Conservation (phyloP, 1,140 invertebrate species). For the Drosophila ogumai region DNA sequence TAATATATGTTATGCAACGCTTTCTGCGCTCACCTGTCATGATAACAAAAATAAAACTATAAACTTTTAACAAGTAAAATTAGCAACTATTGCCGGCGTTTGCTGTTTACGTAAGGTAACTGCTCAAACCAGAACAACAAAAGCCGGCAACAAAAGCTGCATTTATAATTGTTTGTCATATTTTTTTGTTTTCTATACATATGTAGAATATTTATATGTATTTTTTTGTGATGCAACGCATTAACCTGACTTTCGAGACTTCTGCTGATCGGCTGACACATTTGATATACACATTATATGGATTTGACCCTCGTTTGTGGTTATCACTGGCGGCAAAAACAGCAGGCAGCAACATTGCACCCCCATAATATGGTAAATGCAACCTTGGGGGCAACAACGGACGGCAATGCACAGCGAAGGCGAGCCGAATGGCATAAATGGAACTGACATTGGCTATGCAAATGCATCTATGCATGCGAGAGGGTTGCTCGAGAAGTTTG, state of each 20-base stretch:
- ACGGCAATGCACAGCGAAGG: conserved; percentile 57
- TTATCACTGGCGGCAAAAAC: conserved; percentile 32
- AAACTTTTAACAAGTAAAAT: conserved; percentile 50
- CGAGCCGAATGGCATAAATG: conserved; percentile 62
- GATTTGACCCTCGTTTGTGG: conserved; percentile 32
- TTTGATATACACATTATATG: conserved; percentile 15
- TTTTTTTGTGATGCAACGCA: conserved; percentile 28
- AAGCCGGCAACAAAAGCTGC: conserved; percentile 17
- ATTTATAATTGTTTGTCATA: conserved; percentile 50
- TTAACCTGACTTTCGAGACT: conserved; percentile 4
- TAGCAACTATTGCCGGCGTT: conserved; percentile 54
- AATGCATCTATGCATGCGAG: conserved; percentile 61
- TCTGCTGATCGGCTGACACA: not conserved
- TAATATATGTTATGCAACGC: conserved; percentile 29
- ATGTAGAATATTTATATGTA: not conserved
- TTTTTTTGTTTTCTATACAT: conserved; percentile 3
- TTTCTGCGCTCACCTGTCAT: conserved; percentile 34
- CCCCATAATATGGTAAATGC: conserved; percentile 67
- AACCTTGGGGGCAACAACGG: conserved; percentile 62
- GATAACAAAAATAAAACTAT: conserved; percentile 62
- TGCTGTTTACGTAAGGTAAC: conserved; percentile 48
- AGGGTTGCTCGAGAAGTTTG: conserved; percentile 21
- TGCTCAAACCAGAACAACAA: conserved; percentile 36
- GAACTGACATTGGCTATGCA: conserved; percentile 68
- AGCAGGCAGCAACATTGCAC: conserved; percentile 65